A percentile compares a stretch with the other conserved stretches of the same genome.
Evolutionary conservation across 2,797 vertebrate genomes (phyloP).

Genomic region (Enteromius radiatus): DNA sequence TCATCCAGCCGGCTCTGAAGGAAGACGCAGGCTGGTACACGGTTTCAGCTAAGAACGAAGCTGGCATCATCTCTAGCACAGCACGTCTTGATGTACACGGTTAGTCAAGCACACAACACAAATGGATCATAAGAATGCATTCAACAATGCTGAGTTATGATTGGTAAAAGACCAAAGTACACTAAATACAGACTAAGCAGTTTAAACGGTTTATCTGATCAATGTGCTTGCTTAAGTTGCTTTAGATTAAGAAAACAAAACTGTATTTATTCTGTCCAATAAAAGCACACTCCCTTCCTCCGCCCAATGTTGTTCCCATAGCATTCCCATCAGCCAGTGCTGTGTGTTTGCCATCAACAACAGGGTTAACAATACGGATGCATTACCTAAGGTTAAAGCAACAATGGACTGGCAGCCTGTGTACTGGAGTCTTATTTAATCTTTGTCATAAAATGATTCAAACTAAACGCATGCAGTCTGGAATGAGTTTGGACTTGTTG

Average conservation of each 20-base stretch:
- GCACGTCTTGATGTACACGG: slow-evolving; percentile 92
- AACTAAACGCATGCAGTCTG: not conserved
- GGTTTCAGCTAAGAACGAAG: slow-evolving; percentile 97
- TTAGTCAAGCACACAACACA: slow-evolving; percentile 71
- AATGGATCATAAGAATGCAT: not conserved
- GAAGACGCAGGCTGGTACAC: slow-evolving; percentile 98
- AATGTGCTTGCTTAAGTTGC: not conserved
- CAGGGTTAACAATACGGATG: slow-evolving; percentile 42
- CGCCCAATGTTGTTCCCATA: not conserved
- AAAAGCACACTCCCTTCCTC: slow-evolving; percentile 40
- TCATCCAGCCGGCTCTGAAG: slow-evolving; percentile 95
- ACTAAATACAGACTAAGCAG: slow-evolving; percentile 20
- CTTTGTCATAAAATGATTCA: not conserved
- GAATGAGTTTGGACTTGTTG: not conserved
- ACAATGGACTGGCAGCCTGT: slow-evolving; percentile 33
- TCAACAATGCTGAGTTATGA: slow-evolving; percentile 3
- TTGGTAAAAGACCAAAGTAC: slow-evolving; percentile 33
- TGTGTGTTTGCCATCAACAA: slow-evolving; percentile 41
- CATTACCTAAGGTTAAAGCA: slow-evolving; percentile 38
- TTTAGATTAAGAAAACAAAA: not conserved
- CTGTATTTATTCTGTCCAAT: slow-evolving; percentile 11
- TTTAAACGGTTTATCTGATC: slow-evolving; percentile 33
- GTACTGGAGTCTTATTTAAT: slow-evolving; percentile 15
- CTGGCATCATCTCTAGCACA: slow-evolving; percentile 95
- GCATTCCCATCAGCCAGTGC: slow-evolving; percentile 6